Evolutionary conservation across 2,113 vertebrate genomes (phyloP), one percentile per base, ranked within the genome.

Genomic region (Nestor notabilis): DNA sequence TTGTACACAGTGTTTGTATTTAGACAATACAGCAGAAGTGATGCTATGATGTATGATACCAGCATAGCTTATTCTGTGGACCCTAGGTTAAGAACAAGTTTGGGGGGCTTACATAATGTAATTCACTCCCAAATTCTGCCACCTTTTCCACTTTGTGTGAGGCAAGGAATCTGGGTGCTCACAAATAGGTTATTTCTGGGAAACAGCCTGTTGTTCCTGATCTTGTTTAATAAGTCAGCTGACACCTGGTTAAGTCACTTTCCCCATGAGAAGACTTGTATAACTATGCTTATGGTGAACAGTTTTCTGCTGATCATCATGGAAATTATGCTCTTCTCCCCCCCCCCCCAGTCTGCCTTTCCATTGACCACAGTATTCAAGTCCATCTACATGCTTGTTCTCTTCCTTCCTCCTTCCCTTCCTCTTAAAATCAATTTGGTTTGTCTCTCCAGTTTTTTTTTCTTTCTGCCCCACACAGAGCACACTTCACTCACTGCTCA

Each of bases 361-460:
- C 39, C 2, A 4, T 9, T 80, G 20, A 61, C 20, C 29, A 3
- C 16, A 52, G 3, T 20, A 61, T 41, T 90, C 17, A 13, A 63
- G 10, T 18, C 4, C 14, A 4, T 11, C 10, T 29, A 33, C 0
- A 0, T 28, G 5, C 27, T 35, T 53, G 8, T 0, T 5, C 15
- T 58, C 50, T 81, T 46, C 5, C 5, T 46, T 74, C 12, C 8
- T 61, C 14, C 16, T 47, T 43, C 18, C 7, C 35, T 39, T 35
- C 19, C 23, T 83, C 37, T 33, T 63, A 29, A 79, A 83, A 50
- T 25, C 11, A 23, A 5, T 25, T 44, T 12, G 1, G 0, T 41
- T 56, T 49, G 7, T 47, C 7, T 29, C 25, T 44, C 8, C 6
- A 20, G 2, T 53, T 16, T 24, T 41, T n/a, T 72, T 43, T 64